Conservation (phyloP, 2,888 invertebrate species). For the Cryptosula pallasiana region DNA sequence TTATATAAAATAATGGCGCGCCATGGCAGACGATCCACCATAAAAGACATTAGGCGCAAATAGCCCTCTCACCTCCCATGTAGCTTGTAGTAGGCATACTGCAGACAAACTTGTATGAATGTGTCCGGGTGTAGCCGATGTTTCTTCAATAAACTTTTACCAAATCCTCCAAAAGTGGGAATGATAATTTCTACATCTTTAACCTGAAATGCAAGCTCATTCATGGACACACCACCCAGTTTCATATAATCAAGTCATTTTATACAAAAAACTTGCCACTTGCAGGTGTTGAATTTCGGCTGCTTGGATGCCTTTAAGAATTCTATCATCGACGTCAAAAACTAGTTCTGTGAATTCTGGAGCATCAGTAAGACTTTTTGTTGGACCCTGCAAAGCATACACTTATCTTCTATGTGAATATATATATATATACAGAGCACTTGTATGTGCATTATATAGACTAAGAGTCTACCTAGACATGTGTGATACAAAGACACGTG, state of each 20-base stretch:
- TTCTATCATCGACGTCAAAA: background rate
- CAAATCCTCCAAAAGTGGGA: constrained; percentile 56
- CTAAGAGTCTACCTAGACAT: too few relatives aligned
- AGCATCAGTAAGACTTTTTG: background rate
- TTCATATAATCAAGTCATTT: constrained; percentile 17
- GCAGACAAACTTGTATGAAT: constrained; percentile 61
- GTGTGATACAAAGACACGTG: too few relatives aligned
- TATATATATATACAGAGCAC: too few relatives aligned
- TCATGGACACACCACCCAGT: too few relatives aligned
- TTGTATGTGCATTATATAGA: too few relatives aligned
- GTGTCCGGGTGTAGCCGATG: constrained; percentile 61
- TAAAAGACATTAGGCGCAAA: too few relatives aligned
- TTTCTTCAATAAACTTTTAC: constrained; percentile 57
- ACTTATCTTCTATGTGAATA: too few relatives aligned
- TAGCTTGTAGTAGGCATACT: constrained; percentile 59
- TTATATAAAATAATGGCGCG: too few relatives aligned
- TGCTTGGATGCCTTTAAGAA: background rate
- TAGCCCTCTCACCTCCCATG: constrained; percentile 54
- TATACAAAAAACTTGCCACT: constrained; percentile 16
- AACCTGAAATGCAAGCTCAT: constrained; percentile 34
- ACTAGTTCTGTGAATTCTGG: background rate
- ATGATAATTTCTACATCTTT: constrained; percentile 48
- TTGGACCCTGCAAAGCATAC: too few relatives aligned
- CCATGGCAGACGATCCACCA: too few relatives aligned
- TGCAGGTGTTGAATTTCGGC: background rate